Conservation (phyloP, 2,888 invertebrate species). For the Macrostomum cliftonense region DNA sequence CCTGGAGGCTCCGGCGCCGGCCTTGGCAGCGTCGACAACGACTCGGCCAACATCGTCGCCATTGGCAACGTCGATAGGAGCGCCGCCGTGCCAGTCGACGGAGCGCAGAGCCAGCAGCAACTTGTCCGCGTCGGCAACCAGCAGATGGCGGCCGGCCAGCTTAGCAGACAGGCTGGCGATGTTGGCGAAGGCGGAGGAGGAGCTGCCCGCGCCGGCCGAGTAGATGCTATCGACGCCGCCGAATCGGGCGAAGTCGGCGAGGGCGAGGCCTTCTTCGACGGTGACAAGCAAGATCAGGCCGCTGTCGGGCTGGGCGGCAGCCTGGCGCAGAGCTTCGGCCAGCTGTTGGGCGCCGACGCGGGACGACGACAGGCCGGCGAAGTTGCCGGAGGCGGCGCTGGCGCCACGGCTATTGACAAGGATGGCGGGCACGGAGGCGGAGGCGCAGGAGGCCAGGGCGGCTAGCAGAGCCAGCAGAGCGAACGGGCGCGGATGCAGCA, state of each 20-base stretch:
- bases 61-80: too few species aligned
- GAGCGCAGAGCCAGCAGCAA: too few species aligned
- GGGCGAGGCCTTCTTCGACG: background rate
- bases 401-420: background rate
- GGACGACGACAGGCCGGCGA: background rate
- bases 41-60: too few species aligned
- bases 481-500: background rate
- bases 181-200: background rate
- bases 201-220: background rate
- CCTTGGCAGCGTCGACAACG: too few species aligned
- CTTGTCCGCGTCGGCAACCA: too few species aligned
- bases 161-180: background rate
- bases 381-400: background rate
- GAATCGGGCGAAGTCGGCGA: background rate
- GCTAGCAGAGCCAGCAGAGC: background rate
- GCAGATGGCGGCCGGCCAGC: background rate
- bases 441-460: background rate
- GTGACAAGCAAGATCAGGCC: background rate
- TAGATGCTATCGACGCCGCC: background rate
- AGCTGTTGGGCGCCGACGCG: background rate
- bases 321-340: background rate
- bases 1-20: too few species aligned
- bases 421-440: background rate
- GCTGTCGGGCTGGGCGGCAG: background rate
- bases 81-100: too few species aligned